These are phyloP conservation scores for Stigmatopora argus DNA, from an alignment of 2,113 vertebrate genomes.

Conservation along the genomic window DNA sequence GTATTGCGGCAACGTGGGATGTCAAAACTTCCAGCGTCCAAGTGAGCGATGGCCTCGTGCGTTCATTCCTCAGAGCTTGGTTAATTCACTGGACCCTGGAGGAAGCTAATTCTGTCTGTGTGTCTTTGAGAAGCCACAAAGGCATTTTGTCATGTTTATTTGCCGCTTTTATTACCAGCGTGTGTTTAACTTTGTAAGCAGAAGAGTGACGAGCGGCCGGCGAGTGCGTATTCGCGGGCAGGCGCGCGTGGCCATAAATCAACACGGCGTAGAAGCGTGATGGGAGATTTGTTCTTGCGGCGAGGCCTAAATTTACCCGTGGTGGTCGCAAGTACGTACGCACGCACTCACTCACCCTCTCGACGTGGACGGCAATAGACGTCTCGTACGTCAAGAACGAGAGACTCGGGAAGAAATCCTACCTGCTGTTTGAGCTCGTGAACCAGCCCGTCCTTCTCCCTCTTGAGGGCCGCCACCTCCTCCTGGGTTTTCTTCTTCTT, in stretches of 20 bases:
- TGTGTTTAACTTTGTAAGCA: conserved; percentile 25
- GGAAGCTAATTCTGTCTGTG: conserved; percentile 42
- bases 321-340: conserved; percentile 40
- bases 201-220: conserved; percentile 1
- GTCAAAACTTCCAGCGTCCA: not conserved
- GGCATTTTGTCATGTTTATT: conserved; percentile 63
- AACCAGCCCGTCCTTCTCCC: conserved; percentile 92
- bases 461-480: conserved; percentile 88
- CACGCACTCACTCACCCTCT: too few relatives aligned
- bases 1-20: too few relatives aligned
- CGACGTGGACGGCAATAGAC: not conserved
- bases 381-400: too few relatives aligned
- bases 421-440: conserved; percentile 98
- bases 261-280: conserved; percentile 34
- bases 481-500: conserved; percentile 98
- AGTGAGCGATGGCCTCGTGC: conserved; percentile 3
- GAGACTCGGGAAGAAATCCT: not conserved
- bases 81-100: conserved; percentile 47
- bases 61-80: conserved; percentile 30
- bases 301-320: conserved; percentile 55
- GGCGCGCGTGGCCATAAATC: conserved; percentile 18
- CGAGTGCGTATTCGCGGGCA: conserved; percentile 12
- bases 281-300: conserved; percentile 35
- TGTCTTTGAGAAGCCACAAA: conserved; percentile 52
- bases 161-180: conserved; percentile 53